Evolutionary conservation across 1,140 invertebrate species (phyloP), one percentile per base, ranked within the genome.

Genomic region (Aphidius gifuensis): DNA sequence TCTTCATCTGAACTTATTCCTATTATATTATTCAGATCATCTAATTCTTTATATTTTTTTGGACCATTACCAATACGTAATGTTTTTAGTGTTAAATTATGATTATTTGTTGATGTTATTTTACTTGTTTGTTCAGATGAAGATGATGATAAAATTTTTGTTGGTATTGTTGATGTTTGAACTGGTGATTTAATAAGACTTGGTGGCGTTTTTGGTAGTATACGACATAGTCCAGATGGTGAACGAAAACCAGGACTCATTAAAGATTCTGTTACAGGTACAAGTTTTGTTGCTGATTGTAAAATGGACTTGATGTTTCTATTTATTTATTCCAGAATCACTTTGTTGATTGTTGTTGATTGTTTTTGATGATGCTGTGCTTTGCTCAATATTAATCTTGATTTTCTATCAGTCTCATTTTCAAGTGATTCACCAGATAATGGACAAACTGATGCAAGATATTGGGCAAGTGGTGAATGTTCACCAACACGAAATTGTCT

Each of bases 291-390:
- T 47, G 91, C 88, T 46, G 90, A 90, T 72, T 90, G 88, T 55
- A 93, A n/a, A n/a, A 72, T 4, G 90, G 89, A 69, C 87, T 88
- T 53, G 78, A 75, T 60, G 73, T 77, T 67, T 79, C 77, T 79
- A 58, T 2, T 68, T 69, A 62, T 63, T 80, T 75, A 79, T 77
- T 53, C 77, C 73, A 11, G 71, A 58, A 62, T 78, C 82, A 75
- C 73, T 85, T 71, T 88, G 86, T 66, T 90, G 88, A 70, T 87
- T n/a, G n/a, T n/a, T n/a, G n/a, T 86, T 43, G 92, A 73, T 69
- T 92, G 90, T 64, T 90, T 87, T 72, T 94, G 92, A 78, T 95
- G 92, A 74, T 93, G 91, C 69, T 93, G 92, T 48, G 93, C 92
- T 84, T 94, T 93, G 75, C 89, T 92, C 1, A 95, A 79, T 68